These are phyloP conservation scores for Drosophila robusta DNA, from an alignment of 2,888 invertebrate genomes.

Conservation along the genomic window DNA sequence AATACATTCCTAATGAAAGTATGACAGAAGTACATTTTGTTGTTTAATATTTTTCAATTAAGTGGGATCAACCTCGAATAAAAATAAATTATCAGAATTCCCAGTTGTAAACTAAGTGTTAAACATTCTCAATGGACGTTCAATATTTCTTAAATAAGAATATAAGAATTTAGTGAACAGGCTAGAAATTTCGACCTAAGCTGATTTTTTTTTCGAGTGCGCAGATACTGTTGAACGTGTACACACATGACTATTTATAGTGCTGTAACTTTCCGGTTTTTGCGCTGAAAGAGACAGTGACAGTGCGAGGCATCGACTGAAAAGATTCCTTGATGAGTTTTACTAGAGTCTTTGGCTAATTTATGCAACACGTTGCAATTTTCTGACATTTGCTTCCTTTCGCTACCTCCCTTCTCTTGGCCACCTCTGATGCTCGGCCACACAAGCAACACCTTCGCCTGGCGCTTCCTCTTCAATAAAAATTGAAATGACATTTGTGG, in stretches of 20 bases:
- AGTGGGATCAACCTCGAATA: neutral
- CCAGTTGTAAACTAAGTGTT: no score
- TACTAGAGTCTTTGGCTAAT: conserved; percentile 48
- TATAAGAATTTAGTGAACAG: no score
- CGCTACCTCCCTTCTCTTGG: neutral
- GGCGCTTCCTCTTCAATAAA: conserved; percentile 56
- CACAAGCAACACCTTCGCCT: conserved; percentile 33
- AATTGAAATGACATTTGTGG: conserved; percentile 77
- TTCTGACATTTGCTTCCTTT: conserved; percentile 56
- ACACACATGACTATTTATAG: conserved; percentile 43
- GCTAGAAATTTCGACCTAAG: no score
- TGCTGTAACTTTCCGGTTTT: conserved; percentile 40
- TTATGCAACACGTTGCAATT: conserved; percentile 73
- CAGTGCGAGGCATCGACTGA: neutral
- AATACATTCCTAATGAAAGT: no score
- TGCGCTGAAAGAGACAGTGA: conserved; percentile 33
- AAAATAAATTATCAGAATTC: neutral
- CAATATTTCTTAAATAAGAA: neutral
- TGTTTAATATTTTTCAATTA: neutral
- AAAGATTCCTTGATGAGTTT: conserved; percentile 2
- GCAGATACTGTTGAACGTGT: neutral
- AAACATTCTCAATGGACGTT: no score
- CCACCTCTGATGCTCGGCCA: neutral
- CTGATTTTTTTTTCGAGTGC: conserved; percentile 4
- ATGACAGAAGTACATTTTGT: no score